A percentile compares a stretch with the other conserved stretches of the same genome.
phyloP scores from a whole-genome alignment of 2,797 vertebrate species.

The Apogon talboti region DNA sequence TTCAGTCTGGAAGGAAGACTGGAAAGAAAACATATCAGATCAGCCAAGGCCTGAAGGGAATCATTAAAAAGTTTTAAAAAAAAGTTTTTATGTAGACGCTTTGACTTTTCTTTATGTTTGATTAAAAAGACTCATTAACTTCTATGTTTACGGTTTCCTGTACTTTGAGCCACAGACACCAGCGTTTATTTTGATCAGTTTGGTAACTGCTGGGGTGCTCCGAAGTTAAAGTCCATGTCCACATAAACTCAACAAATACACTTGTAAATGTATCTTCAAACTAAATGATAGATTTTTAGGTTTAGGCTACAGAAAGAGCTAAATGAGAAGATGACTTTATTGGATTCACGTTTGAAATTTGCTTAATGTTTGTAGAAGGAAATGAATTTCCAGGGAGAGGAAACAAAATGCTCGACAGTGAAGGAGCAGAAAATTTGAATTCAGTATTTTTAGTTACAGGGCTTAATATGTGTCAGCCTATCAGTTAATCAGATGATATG shows the following conservation, averaged over 20 bases:
- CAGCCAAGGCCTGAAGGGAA: too few species aligned
- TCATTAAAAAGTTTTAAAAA: neutral
- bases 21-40: too few species aligned
- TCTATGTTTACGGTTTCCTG: conserved; percentile 8
- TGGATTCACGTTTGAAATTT: neutral
- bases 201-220: neutral
- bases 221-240: neutral
- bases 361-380: conserved; percentile 8
- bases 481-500: too few species aligned
- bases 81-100: neutral
- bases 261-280: neutral
- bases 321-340: neutral
- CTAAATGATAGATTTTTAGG: neutral
- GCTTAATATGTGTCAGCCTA: too few species aligned
- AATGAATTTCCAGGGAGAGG: conserved; percentile 11
- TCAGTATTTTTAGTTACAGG: neutral
- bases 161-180: conserved; percentile 5
- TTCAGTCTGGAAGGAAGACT: too few species aligned
- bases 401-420: neutral
- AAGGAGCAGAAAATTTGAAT: neutral
- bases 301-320: neutral
- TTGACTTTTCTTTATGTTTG: neutral
- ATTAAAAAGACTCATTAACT: neutral
- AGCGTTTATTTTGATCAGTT: neutral
- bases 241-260: neutral